Base-by-base conservation (phyloP, 2,113 vertebrate species). In the Oostethus manadensis region DNA sequence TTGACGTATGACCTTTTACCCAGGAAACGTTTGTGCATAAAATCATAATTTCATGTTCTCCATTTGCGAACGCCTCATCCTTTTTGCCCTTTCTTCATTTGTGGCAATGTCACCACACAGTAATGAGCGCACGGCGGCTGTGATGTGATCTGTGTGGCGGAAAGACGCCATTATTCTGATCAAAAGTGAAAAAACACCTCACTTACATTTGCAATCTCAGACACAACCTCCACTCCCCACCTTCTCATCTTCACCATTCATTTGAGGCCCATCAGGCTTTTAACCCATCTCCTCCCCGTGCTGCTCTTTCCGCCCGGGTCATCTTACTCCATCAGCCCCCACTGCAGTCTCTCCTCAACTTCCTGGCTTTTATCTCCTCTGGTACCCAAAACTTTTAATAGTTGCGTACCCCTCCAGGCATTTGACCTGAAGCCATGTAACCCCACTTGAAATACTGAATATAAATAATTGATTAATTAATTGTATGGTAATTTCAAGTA, bases 301-400 rank as follows among this genome's bases (percentile, higher is more conserved):
- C 75, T 72, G 64, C 51, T 42, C 11, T 29, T 35, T 69, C 73
- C 70, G 58, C 70, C n/a, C 11, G 76, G 76, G 82, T 79, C 78
- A 76, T 81, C 82, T 80, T 73, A 73, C 73, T 71, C 75, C 14
- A 79, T 82, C 80, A 82, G 72, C 35, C 35, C 35, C 9, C 35
- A 10, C 35, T 38, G 68, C 48, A 2, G 13, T 23, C 66, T 66
- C 69, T 58, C 58, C 66, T 70, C 62, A 13, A 13, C 10, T 55
- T 55, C 49, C 22, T 51, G 22, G 8, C 9, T 33, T 38, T 55
- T 55, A 38, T 20, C 10, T 71, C 51, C 49, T 46, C 62, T 64
- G 66, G 65, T 69, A 69, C 51, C 71, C n/a, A n/a, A n/a, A n/a
- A n/a, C n/a, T n/a, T n/a, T n/a, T n/a, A n/a, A n/a, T n/a, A n/a